Conservation (phyloP, 2,888 invertebrate genomes). For the Lypha dubia region DNA sequence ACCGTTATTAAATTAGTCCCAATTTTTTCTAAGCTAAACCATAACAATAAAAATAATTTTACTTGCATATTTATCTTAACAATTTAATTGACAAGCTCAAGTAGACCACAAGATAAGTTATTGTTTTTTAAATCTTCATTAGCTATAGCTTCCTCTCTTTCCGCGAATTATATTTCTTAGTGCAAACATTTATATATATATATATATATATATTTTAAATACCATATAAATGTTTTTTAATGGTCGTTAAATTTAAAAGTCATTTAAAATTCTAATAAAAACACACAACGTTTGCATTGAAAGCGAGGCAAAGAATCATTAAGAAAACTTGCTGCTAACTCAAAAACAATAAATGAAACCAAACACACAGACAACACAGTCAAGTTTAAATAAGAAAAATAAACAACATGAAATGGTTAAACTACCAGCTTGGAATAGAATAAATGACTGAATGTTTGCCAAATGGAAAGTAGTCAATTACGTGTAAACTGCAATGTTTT, state of each 20-base stretch:
- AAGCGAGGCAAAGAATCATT: conserved; percentile 4
- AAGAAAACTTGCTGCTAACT: conserved; percentile 39
- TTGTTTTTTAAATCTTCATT: background rate
- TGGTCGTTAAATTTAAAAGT: conserved; percentile 60
- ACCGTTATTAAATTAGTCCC: too few species aligned
- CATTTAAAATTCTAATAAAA: conserved; percentile 36
- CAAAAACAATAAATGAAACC: conserved; percentile 17
- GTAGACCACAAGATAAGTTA: conserved; percentile 37
- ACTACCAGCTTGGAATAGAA: conserved; percentile 45
- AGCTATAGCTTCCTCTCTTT: background rate
- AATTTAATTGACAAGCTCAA: background rate
- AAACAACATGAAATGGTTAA: conserved; percentile 58
- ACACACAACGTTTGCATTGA: conserved; percentile 12
- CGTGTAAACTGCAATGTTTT: conserved; percentile 27
- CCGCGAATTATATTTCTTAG: background rate
- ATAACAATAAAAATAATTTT: too few species aligned
- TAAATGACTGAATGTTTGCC: conserved; percentile 24
- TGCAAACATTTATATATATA: conserved; percentile 50
- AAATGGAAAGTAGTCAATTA: conserved; percentile 57
- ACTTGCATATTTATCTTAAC: background rate
- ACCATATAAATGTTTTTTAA: conserved; percentile 58
- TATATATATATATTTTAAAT: too few species aligned
- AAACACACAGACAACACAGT: background rate
- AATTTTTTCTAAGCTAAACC: too few species aligned
- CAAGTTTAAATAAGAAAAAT: conserved; percentile 11